phyloP scores from a whole-genome alignment of 2,797 vertebrate species.

The Lepus oiostolus region DNA sequence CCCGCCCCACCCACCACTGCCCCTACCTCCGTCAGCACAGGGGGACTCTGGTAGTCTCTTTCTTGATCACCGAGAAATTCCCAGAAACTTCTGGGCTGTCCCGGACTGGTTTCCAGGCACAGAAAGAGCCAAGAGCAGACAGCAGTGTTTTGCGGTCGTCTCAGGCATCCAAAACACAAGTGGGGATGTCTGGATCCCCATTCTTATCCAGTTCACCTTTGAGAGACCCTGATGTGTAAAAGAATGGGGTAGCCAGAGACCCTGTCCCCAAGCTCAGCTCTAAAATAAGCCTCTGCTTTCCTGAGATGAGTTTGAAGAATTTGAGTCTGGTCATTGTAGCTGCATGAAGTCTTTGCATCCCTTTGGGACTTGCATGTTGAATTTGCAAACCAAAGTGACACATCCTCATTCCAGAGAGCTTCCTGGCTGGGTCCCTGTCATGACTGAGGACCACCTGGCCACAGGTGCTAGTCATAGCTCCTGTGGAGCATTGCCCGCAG shows the following conservation, averaged over 20 bases:
- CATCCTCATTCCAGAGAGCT: background rate
- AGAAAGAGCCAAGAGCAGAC: background rate
- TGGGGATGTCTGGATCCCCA: background rate
- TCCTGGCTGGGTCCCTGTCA: background rate
- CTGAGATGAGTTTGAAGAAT: background rate
- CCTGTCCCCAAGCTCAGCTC: background rate
- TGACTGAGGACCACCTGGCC: fast-evolving
- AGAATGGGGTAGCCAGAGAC: background rate
- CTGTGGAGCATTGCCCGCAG: too few relatives aligned
- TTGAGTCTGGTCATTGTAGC: background rate
- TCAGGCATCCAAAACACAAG: background rate
- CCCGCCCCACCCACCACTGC: background rate
- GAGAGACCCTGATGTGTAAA: background rate
- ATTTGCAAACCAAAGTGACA: background rate
- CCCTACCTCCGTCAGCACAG: too few relatives aligned
- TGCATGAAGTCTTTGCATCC: background rate
- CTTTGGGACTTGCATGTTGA: background rate
- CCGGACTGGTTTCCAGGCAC: background rate
- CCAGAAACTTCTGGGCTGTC: background rate
- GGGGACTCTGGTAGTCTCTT: background rate
- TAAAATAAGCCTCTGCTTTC: background rate
- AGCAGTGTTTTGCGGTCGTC: background rate
- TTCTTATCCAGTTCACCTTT: background rate
- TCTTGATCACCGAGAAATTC: background rate
- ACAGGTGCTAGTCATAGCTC: background rate